Conservation (phyloP, 2,113 vertebrate genomes). For the Sapayoa aenigma region DNA sequence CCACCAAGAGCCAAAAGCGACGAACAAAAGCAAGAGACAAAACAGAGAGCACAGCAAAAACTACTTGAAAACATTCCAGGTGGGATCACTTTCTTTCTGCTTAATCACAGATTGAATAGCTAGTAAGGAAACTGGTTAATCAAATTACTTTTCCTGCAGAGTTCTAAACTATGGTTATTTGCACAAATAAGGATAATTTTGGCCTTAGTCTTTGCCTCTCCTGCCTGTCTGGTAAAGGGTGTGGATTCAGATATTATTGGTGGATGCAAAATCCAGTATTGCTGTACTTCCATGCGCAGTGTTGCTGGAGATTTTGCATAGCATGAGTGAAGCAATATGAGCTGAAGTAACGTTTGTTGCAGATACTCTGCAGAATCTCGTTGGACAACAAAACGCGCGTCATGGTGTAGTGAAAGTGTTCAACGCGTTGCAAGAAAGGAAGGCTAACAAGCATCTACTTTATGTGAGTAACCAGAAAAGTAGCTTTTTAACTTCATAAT, state of each 20-base stretch:
- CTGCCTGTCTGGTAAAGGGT: neutral
- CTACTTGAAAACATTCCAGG: constrained; percentile 98
- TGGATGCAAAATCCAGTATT: neutral
- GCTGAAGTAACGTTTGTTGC: constrained; percentile 7
- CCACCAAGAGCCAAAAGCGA: constrained; percentile 75
- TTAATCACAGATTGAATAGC: neutral
- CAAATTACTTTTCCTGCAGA: neutral
- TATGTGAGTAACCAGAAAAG: constrained; percentile 83
- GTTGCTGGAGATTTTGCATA: neutral
- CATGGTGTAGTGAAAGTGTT: constrained; percentile 97
- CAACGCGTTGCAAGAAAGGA: constrained; percentile 91
- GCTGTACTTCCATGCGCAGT: neutral
- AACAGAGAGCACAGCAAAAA: constrained; percentile 93
- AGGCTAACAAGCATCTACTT: constrained; percentile 95
- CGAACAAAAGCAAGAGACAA: constrained; percentile 84
- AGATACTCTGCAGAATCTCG: constrained; percentile 93
- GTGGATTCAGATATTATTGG: neutral
- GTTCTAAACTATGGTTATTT: neutral
- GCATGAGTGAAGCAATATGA: neutral
- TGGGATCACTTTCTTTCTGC: constrained; percentile 45
- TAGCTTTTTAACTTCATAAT: neutral
- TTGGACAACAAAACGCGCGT: constrained; percentile 96
- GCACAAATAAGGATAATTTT: neutral
- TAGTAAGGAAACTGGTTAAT: neutral
- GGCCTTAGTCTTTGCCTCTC: neutral